Evolutionary conservation across 2,113 vertebrate species (phyloP).

Genomic region (Gracilinanus agilis): DNA sequence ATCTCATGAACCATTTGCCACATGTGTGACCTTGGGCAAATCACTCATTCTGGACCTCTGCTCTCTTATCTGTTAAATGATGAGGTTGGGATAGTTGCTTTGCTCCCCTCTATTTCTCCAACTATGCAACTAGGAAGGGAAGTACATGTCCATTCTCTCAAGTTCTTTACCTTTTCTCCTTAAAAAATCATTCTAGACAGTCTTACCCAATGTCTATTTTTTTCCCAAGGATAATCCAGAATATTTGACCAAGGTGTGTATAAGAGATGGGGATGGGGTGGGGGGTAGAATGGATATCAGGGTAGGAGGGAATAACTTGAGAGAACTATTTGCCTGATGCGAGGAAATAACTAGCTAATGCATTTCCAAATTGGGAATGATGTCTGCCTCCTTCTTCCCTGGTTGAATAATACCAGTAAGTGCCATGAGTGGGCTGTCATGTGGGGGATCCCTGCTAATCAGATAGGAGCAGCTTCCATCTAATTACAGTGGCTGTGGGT

Average conservation of each 20-base stretch:
- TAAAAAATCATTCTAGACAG: not conserved
- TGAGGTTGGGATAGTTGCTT: not conserved
- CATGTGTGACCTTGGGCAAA: not conserved
- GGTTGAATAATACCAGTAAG: conserved; percentile 54
- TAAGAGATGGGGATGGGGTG: not conserved
- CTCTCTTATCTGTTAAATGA: not conserved
- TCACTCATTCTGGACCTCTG: not conserved
- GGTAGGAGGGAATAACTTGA: conserved; percentile 26
- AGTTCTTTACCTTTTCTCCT: not conserved
- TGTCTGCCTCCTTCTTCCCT: not conserved
- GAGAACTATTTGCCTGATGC: conserved; percentile 58
- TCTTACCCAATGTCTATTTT: not conserved
- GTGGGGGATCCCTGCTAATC: conserved; percentile 65
- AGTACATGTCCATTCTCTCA: not conserved
- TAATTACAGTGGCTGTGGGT: conserved; percentile 69
- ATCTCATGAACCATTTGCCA: not conserved
- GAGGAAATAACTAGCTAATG: conserved; percentile 33
- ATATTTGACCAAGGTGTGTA: conserved; percentile 35
- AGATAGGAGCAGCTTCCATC: conserved; percentile 64
- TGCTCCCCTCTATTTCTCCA: not conserved
- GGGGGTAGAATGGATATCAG: not conserved
- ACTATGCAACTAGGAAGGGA: not conserved
- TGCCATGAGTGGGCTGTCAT: conserved; percentile 37
- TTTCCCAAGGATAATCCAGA: not conserved
- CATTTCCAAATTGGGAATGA: conserved; percentile 17